phyloP scores from a whole-genome alignment of 2,113 vertebrate species.

The Myiozetetes cayanensis region DNA sequence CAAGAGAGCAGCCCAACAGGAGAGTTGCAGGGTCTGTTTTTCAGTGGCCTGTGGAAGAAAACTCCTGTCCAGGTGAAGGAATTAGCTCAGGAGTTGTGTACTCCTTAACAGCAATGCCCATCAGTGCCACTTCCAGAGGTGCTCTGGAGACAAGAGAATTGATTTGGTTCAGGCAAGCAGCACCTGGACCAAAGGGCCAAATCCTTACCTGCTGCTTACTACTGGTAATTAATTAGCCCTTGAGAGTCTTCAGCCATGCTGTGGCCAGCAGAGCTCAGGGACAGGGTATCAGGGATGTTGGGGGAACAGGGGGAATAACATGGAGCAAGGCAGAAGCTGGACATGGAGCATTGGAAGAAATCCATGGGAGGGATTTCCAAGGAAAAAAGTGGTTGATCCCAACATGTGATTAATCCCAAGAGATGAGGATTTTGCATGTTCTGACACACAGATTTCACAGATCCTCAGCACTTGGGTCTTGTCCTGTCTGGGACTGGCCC shows the following conservation, averaged over 20 bases:
- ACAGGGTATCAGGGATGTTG: neutral
- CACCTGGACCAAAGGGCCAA: neutral
- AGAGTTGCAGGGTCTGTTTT: neutral
- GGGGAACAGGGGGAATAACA: too few species aligned
- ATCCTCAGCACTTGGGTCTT: neutral
- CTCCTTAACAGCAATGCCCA: accelerated
- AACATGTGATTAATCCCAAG: neutral
- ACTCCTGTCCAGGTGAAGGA: neutral
- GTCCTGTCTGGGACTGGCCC: neutral
- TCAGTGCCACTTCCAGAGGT: neutral
- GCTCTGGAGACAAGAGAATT: neutral
- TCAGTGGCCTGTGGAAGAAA: neutral
- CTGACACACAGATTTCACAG: neutral
- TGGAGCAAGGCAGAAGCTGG: neutral
- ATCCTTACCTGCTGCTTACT: neutral
- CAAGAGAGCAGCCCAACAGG: accelerated
- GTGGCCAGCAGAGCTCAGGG: neutral
- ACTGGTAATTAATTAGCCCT: neutral
- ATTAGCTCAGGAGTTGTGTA: neutral
- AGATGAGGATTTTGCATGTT: neutral
- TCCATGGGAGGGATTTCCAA: neutral
- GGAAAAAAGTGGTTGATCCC: neutral
- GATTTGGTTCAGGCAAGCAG: neutral
- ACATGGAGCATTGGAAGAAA: neutral
- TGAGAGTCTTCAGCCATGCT: neutral